These are phyloP conservation scores for Spermophilus dauricus DNA, from an alignment of 2,113 vertebrate genomes.

Conservation along the genomic window DNA sequence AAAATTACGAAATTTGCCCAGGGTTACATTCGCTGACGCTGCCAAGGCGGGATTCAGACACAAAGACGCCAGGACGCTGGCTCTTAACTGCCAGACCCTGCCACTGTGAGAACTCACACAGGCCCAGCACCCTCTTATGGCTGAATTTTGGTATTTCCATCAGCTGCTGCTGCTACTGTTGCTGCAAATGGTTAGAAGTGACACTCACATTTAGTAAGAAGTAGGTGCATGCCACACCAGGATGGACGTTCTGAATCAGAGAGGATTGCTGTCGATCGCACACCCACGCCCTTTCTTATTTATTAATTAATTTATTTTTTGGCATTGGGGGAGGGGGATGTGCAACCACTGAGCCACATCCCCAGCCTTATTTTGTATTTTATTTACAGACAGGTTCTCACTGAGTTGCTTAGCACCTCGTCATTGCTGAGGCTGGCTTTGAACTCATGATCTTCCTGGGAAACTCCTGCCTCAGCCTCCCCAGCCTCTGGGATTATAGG, in stretches of 20 bases:
- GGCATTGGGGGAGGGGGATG: too few species aligned
- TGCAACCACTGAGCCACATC: too few species aligned
- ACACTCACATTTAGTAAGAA: background rate
- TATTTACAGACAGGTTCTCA: too few species aligned
- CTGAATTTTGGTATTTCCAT: background rate
- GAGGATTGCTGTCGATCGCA: background rate
- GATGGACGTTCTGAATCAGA: background rate
- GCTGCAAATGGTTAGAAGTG: background rate
- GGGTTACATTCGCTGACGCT: conserved; percentile 29
- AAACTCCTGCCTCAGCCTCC: too few species aligned
- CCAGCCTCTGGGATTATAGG: background rate
- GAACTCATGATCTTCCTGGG: too few species aligned
- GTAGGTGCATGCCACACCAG: background rate
- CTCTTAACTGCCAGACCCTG: background rate
- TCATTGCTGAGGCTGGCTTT: too few species aligned
- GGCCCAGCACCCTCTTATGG: background rate
- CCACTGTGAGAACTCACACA: conserved; percentile 45
- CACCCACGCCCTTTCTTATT: background rate
- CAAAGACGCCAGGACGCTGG: conserved; percentile 50
- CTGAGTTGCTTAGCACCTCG: too few species aligned
- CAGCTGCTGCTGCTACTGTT: background rate
- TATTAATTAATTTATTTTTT: too few species aligned
- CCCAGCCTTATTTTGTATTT: too few species aligned
- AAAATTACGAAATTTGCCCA: conserved; percentile 72
- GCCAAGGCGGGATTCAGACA: conserved; percentile 71